Evolutionary conservation across 2,797 vertebrate genomes (phyloP), one percentile per base, ranked within the genome.

Genomic region (Pangasius sanitwongsei): DNA sequence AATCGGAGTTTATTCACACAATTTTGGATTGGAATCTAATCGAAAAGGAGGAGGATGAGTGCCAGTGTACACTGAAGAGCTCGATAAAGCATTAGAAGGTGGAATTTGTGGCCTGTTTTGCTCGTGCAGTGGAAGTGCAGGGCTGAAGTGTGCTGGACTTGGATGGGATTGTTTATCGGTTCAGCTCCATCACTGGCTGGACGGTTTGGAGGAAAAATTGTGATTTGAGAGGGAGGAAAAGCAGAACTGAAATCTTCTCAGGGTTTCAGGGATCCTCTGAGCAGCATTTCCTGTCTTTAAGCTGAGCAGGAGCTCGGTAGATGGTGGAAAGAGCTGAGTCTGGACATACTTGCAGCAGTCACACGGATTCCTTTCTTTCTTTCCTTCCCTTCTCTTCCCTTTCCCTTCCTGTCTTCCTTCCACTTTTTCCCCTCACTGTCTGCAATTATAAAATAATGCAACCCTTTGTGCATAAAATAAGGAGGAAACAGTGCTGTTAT

Each of bases 401-500:
- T 13, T 34, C 9, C 20, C 53, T 59, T 82, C 37, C 77, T 81
- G 53, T 65, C 81, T 67, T 65, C n/a, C 63, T 34, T 85, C 28
- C 83, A 23, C 88, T 65, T 87, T 44, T 65, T 0, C 31, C 37
- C 59, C 18, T 18, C 81, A 4, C 59, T 48, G 20, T 18, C 59
- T 65, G 23, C 12, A 65, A 2, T 16, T 48, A 0, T 16, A 83
- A 16, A 63, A 78, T 25, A 86, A 86, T 80, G 84, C 83, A 57
- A 63, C 63, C 23, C 20, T 91, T 82, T 83, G 72, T 72, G 44
- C 85, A 70, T 70, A 90, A 88, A 77, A 77, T 72, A 15, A 78
- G 88, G 80, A 88, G 86, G 84, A 90, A 91, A 89, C 65, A 37
- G 37, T 53, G 78, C 69, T 23, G 44, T 77, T 77, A 16, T 53